Evolutionary conservation across 2,113 vertebrate genomes (phyloP).

Genomic region (Phalacrocorax carbo): DNA sequence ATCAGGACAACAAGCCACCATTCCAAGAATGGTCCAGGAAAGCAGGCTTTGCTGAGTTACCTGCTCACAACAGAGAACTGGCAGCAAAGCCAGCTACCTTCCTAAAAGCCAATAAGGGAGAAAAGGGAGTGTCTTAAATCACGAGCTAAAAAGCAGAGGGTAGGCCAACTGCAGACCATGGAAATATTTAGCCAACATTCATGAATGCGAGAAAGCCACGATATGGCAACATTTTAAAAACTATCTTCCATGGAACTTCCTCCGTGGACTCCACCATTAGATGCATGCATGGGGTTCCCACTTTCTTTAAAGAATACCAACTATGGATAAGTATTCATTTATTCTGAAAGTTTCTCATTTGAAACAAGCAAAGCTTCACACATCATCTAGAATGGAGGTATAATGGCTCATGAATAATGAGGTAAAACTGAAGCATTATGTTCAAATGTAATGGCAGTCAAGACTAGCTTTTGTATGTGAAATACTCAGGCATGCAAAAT

Average conservation of each 20-base stretch:
- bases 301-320: conserved; percentile 37
- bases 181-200: conserved; percentile 36
- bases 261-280: conserved; percentile 17
- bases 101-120: conserved; percentile 23
- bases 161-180: conserved; percentile 12
- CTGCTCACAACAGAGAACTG: not conserved
- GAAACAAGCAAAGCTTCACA: conserved; percentile 67
- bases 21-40: conserved; percentile 14
- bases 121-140: not conserved
- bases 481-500: conserved; percentile 49
- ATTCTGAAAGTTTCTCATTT: conserved; percentile 43
- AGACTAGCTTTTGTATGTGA: conserved; percentile 41
- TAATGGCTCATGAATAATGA: conserved; percentile 56
- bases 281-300: conserved; percentile 20
- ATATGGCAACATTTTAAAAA: not conserved
- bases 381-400: conserved; percentile 36
- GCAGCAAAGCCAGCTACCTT: not conserved
- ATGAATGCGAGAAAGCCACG: conserved; percentile 18
- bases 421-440: conserved; percentile 56
- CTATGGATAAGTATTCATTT: conserved; percentile 13
- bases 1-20: conserved; percentile 18
- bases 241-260: not conserved
- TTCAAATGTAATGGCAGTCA: conserved; percentile 48
- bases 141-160: conserved; percentile 31
- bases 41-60: not conserved